These are phyloP conservation scores for Semibalanus balanoides DNA, from an alignment of 1,140 invertebrate species.

Conservation along the genomic window DNA sequence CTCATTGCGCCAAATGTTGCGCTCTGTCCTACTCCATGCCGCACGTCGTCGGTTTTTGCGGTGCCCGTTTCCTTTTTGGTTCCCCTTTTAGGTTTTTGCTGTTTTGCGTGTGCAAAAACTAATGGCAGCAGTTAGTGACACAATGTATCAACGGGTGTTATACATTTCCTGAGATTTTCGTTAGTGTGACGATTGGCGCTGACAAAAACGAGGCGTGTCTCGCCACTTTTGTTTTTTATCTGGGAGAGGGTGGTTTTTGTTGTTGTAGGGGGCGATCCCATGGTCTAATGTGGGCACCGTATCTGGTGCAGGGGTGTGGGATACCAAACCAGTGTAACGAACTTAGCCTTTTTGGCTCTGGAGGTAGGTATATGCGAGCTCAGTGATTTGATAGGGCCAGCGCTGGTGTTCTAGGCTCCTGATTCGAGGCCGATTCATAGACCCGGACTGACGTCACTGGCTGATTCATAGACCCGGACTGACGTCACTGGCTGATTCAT, in stretches of 20 bases:
- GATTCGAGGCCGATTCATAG: too few relatives aligned
- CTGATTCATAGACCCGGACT: too few relatives aligned
- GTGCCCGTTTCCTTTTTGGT: not conserved
- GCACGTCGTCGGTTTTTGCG: not conserved
- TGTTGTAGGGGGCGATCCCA: not conserved
- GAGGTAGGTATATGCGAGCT: too few relatives aligned
- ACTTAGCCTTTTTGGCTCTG: too few relatives aligned
- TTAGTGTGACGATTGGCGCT: not conserved
- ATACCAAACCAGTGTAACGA: too few relatives aligned
- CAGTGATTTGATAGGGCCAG: too few relatives aligned
- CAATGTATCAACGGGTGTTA: conserved; percentile 2
- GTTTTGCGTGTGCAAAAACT: not conserved
- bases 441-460: too few relatives aligned
- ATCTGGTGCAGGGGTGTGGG: too few relatives aligned
- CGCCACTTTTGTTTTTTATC: not conserved
- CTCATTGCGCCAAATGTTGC: not conserved
- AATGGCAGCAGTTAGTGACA: not conserved
- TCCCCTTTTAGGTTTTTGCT: not conserved
- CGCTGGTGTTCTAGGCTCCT: too few relatives aligned
- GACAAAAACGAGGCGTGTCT: not conserved
- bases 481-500: too few relatives aligned
- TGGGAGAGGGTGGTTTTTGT: not conserved
- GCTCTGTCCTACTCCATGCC: not conserved
- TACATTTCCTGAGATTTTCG: not conserved
- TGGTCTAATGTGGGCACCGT: not conserved